phyloP scores from a whole-genome alignment of 2,888 invertebrate genomes.

The Gastrophysa polygoni region DNA sequence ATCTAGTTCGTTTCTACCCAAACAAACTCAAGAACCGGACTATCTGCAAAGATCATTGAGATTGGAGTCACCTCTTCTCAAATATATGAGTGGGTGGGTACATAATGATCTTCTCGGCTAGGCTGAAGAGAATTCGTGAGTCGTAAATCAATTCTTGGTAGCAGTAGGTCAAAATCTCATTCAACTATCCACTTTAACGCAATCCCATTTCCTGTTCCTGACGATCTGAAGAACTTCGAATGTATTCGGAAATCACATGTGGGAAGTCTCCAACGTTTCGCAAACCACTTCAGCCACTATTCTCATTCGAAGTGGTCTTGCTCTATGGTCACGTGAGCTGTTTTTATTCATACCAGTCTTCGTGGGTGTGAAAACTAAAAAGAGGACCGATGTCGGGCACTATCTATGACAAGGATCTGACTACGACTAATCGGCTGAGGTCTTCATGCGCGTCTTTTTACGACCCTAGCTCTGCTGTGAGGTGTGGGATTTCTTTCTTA shows the following conservation, averaged over 20 bases:
- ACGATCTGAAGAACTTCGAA: background rate
- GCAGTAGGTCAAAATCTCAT: background rate
- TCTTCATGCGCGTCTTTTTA: constrained; percentile 2
- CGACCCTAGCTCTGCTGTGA: background rate
- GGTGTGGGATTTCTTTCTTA: constrained; percentile 14
- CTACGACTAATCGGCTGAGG: background rate
- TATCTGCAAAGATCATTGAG: too few relatives aligned
- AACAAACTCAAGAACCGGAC: too few relatives aligned
- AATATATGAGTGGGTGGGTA: too few relatives aligned
- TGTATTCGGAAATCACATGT: background rate
- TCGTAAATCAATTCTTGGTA: background rate
- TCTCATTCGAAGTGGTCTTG: constrained; percentile 10
- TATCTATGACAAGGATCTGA: background rate
- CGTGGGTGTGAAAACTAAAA: constrained; percentile 16
- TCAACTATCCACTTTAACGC: background rate
- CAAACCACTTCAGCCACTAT: constrained; percentile 12
- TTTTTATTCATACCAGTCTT: constrained; percentile 4
- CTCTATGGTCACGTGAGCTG: constrained; percentile 9
- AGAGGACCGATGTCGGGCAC: constrained; percentile 5
- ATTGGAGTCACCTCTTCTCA: too few relatives aligned
- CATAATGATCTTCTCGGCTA: too few relatives aligned
- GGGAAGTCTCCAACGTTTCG: constrained; percentile 4
- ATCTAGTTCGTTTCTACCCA: too few relatives aligned
- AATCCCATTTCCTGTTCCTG: background rate
- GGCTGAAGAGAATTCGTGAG: too few relatives aligned